Evolutionary conservation across 2,888 invertebrate species (phyloP).

Genomic region (Melieria picta): DNA sequence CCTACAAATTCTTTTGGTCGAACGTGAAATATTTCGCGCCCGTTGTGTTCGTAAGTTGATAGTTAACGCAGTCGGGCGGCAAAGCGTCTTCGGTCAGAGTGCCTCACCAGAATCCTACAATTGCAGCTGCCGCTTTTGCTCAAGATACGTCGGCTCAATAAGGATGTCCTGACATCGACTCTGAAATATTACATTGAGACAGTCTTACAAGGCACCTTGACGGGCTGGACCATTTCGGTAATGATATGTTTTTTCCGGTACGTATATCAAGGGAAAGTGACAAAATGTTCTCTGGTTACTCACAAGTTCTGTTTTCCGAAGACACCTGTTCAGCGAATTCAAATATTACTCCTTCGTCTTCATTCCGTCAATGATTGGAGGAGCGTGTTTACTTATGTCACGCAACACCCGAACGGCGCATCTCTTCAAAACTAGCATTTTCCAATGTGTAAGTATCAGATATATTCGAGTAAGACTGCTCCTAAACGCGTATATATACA

Average conservation of each 20-base stretch:
- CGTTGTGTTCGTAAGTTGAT: conserved; percentile 47
- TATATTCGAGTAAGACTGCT: too few species aligned
- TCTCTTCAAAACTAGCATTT: conserved; percentile 49
- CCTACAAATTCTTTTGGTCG: conserved; percentile 41
- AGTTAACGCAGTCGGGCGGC: not conserved
- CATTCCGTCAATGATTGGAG: conserved; percentile 48
- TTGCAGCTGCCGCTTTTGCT: conserved; percentile 47
- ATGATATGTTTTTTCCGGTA: conserved; percentile 52
- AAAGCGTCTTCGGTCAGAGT: too few species aligned
- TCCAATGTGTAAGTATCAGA: conserved; percentile 53
- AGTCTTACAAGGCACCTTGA: conserved; percentile 42
- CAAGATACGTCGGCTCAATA: conserved; percentile 41
- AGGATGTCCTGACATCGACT: conserved; percentile 40
- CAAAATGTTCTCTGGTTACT: not conserved
- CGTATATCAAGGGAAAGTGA: not conserved
- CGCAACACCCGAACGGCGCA: conserved; percentile 43
- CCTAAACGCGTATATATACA: too few species aligned
- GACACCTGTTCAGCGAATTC: conserved; percentile 48
- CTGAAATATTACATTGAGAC: conserved; percentile 46
- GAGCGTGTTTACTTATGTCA: conserved; percentile 25
- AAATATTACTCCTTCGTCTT: conserved; percentile 40
- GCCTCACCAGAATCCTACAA: not conserved
- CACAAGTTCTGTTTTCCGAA: conserved; percentile 24
- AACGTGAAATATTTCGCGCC: conserved; percentile 53
- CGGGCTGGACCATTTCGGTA: conserved; percentile 39